Conservation (phyloP, 2,113 vertebrate genomes). For the Cricetomys ansorgei region DNA sequence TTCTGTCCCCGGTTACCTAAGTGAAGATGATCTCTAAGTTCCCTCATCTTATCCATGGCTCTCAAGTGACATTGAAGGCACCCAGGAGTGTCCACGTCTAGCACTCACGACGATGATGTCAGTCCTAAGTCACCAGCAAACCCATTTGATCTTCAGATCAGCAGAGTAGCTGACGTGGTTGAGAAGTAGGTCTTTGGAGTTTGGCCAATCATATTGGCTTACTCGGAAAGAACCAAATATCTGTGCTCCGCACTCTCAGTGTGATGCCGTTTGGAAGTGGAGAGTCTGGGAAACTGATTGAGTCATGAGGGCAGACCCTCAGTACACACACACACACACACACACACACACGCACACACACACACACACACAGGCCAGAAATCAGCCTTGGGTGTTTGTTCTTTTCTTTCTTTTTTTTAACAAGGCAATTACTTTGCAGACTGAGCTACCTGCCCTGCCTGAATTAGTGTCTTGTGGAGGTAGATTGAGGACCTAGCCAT, state of each 20-base stretch:
- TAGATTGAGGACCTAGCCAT: too few relatives aligned
- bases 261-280: background rate
- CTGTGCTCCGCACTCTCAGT: too few relatives aligned
- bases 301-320: background rate
- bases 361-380: too few relatives aligned
- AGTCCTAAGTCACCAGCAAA: background rate
- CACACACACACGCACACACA: too few relatives aligned
- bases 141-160: background rate
- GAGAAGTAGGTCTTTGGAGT: background rate
- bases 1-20: background rate
- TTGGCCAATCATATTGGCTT: background rate
- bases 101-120: too few relatives aligned
- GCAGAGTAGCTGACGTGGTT: background rate
- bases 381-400: too few relatives aligned
- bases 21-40: background rate
- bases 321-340: too few relatives aligned
- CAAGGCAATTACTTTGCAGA: too few relatives aligned
- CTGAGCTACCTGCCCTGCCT: too few relatives aligned
- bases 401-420: too few relatives aligned
- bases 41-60: fast-evolving
- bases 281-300: background rate
- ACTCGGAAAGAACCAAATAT: background rate
- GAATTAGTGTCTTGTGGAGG: too few relatives aligned
- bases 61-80: background rate
- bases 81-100: background rate